phyloP scores from a whole-genome alignment of 2,888 invertebrate genomes.

The Acanthacorydalis orientalis region DNA sequence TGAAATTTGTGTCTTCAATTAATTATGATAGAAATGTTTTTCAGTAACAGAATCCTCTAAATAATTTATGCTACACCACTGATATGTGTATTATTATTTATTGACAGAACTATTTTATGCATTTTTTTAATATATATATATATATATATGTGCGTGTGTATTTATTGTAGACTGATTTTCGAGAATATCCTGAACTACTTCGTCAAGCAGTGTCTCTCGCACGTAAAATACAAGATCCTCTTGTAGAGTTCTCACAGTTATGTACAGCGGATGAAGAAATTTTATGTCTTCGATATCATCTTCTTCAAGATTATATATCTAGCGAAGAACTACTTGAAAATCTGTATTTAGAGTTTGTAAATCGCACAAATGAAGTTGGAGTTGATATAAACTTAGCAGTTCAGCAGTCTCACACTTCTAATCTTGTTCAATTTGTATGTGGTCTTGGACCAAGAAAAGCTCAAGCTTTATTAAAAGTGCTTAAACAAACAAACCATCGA shows the following conservation, averaged over 20 bases:
- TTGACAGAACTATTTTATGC: no score
- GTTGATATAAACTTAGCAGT: slow-evolving; percentile 93
- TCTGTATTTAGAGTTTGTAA: slow-evolving; percentile 79
- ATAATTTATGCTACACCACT: no score
- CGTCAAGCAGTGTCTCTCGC: slow-evolving; percentile 89
- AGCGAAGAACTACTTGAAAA: slow-evolving; percentile 79
- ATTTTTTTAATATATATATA: no score
- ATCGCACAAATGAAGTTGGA: slow-evolving; percentile 93
- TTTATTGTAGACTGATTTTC: slow-evolving; percentile 51
- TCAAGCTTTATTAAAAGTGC: slow-evolving; percentile 63
- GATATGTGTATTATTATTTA: no score
- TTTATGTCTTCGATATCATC: slow-evolving; percentile 81
- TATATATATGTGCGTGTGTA: no score
- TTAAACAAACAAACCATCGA: slow-evolving; percentile 82
- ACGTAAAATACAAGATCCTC: slow-evolving; percentile 83
- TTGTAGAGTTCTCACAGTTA: slow-evolving; percentile 89
- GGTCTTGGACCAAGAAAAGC: slow-evolving; percentile 94
- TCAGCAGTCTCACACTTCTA: slow-evolving; percentile 70
- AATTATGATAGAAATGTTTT: no score
- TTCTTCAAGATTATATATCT: slow-evolving; percentile 60
- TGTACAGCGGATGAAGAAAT: slow-evolving; percentile 96
- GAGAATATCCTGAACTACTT: slow-evolving; percentile 81
- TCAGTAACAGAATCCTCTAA: no score
- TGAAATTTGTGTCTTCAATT: no score
- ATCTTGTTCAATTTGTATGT: slow-evolving; percentile 90